Percentiles rank a stretch among this genome's conserved stretches.
These are phyloP conservation scores for Drosophila barbarae DNA, from an alignment of 2,888 invertebrate species.

Conservation along the genomic window DNA sequence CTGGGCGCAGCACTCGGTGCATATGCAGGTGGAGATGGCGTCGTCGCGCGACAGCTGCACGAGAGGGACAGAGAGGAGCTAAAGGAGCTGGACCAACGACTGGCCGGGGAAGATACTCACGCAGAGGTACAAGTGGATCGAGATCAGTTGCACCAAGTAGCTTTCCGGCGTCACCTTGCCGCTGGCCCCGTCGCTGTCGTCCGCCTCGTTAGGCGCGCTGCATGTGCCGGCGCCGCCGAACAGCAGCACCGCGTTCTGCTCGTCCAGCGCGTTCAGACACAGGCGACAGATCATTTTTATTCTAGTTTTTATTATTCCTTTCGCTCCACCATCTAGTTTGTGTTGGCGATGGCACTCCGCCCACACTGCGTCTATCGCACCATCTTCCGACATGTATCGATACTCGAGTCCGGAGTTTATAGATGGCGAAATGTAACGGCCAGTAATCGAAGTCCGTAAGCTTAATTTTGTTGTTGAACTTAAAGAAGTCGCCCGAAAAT, in stretches of 20 bases:
- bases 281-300: slow-evolving; percentile 67
- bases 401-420: too few relatives aligned
- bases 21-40: slow-evolving; percentile 64
- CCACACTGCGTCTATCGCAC: too few relatives aligned
- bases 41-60: slow-evolving; percentile 61
- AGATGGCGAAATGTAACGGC: too few relatives aligned
- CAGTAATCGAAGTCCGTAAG: too few relatives aligned
- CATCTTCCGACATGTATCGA: too few relatives aligned
- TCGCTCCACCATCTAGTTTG: too few relatives aligned
- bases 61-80: not conserved
- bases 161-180: slow-evolving; percentile 58
- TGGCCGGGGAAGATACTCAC: slow-evolving; percentile 48
- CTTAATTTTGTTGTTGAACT: too few relatives aligned
- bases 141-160: slow-evolving; percentile 69
- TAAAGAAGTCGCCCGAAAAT: too few relatives aligned
- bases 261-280: slow-evolving; percentile 62
- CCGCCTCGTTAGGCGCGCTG: slow-evolving; percentile 21
- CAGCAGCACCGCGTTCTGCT: slow-evolving; percentile 60
- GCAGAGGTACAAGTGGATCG: slow-evolving; percentile 71
- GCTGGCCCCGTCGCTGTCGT: slow-evolving; percentile 26
- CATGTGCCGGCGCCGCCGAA: slow-evolving; percentile 42
- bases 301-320: slow-evolving; percentile 17
- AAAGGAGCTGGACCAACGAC: not conserved
- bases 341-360: too few relatives aligned
- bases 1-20: slow-evolving; percentile 58